Conservation (phyloP, 2,888 invertebrate genomes). For the Onchidella celtica region DNA sequence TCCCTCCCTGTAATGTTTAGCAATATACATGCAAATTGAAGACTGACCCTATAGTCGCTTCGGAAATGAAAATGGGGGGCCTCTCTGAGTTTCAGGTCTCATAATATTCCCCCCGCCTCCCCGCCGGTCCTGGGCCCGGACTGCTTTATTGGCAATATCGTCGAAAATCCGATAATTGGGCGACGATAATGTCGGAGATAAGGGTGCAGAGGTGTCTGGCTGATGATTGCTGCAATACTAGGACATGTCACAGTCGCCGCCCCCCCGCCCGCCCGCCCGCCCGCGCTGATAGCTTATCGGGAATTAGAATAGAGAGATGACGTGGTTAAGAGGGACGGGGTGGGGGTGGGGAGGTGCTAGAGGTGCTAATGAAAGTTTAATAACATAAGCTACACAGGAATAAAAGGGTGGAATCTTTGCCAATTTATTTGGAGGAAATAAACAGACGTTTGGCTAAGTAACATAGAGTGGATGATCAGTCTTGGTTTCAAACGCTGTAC, state of each 20-base stretch:
- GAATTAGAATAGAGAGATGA: too few species aligned
- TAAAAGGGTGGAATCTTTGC: too few species aligned
- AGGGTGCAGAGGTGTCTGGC: background rate
- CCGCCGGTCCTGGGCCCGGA: background rate
- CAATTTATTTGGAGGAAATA: too few species aligned
- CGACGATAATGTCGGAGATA: background rate
- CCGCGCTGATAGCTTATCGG: too few species aligned
- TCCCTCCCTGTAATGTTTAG: constrained; percentile 24
- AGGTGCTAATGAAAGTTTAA: too few species aligned
- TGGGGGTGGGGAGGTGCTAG: too few species aligned
- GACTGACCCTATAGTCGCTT: constrained; percentile 11
- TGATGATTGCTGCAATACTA: background rate
- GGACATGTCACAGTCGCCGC: background rate
- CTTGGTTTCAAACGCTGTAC: too few species aligned
- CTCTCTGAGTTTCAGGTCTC: background rate
- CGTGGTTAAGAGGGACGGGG: too few species aligned
- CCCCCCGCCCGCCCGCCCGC: background rate
- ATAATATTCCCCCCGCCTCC: background rate
- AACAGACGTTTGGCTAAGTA: too few species aligned
- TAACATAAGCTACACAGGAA: too few species aligned
- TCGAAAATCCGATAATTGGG: background rate
- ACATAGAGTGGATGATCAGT: too few species aligned
- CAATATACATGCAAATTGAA: constrained; percentile 40
- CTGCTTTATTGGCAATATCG: background rate
- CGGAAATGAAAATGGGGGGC: constrained; percentile 19